phyloP scores from a whole-genome alignment of 2,888 invertebrate species.

The Lasioglossum zephyrum region DNA sequence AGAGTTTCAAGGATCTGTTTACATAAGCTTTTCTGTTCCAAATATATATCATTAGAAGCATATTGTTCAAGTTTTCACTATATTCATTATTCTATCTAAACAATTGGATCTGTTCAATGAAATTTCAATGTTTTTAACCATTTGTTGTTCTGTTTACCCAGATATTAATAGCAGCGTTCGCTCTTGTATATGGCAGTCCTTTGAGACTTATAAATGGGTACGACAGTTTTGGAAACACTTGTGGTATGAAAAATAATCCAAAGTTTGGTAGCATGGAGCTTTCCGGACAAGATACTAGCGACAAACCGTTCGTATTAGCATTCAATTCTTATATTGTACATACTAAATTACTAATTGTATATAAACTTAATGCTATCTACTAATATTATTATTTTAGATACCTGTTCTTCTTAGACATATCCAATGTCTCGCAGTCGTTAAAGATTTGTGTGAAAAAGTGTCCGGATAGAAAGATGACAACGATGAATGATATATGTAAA shows the following conservation, averaged over 20 bases:
- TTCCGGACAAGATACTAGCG: constrained; percentile 92
- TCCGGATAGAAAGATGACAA: constrained; percentile 88
- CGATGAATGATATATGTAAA: constrained; percentile 88
- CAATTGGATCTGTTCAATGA: not conserved
- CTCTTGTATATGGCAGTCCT: constrained; percentile 95
- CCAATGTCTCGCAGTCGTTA: constrained; percentile 90
- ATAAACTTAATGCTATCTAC: not conserved
- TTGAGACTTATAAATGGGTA: constrained; percentile 94
- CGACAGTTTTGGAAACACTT: constrained; percentile 97
- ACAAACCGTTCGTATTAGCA: constrained; percentile 87
- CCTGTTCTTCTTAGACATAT: constrained; percentile 93
- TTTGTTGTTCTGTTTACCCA: constrained; percentile 80
- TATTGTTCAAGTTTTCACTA: not conserved
- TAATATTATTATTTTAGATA: constrained; percentile 84
- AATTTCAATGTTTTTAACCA: constrained; percentile 45
- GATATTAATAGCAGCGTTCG: constrained; percentile 94
- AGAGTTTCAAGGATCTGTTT: not conserved
- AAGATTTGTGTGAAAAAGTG: constrained; percentile 96
- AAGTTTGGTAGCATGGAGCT: constrained; percentile 90
- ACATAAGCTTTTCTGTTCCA: not conserved
- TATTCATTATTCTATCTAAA: too few relatives aligned
- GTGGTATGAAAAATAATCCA: constrained; percentile 93
- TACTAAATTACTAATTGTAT: not conserved
- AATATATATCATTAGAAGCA: not conserved
- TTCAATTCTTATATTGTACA: constrained; percentile 22